Base-by-base conservation (phyloP, 2,888 invertebrate genomes). In the Drosophila hamatofila region DNA sequence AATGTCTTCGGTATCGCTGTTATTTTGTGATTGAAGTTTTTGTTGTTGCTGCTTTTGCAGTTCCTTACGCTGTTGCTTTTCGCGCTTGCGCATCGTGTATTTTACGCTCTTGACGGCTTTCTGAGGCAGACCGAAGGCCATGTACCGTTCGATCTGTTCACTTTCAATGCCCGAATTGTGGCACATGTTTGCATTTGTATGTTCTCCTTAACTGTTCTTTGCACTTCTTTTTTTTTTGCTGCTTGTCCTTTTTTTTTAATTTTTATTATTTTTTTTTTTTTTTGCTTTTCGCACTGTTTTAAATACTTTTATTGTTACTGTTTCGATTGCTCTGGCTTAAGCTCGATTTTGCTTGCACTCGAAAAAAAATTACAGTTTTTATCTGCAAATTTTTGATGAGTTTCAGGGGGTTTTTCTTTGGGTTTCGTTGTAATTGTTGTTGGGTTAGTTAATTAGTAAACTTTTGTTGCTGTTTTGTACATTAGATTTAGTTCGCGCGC, bases 61-160 rank as follows among this genome's bases (percentile, higher is more conserved):
- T 41, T 76, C 60, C 58, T 75, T 62, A 48, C 75, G 75, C 70
- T 71, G 76, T 48, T 80, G 72, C 54, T 78, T 69, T 79, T 78
- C 89, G 37, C 92, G 90, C 72, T 92, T 92, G 66, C 83, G 83
- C 63, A 92, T 81, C 35, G 92, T 91, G 55, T 90, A 83, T 72
- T 89, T 88, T 27, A 92, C 90, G 37, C 90, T 89, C 77, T 85
- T 90, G 30, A 93, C 88, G 41, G 93, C 85, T 81, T 92, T 93
- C 18, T 89, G 82, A 21, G 92, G 92, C 92, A 92, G 92, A 48
- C 92, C 92, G 72, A 90, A 81, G 72, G 91, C 91, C 67, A 91
- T 86, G 66, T 89, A 90, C 75, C 89, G 86, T 75, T 93, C 91
- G 79, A 92, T 92, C 84, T 92, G 92, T 80, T 90, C 89, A 83